Evolutionary conservation across 2,113 vertebrate genomes (phyloP).

Genomic region (Nibea coibor): DNA sequence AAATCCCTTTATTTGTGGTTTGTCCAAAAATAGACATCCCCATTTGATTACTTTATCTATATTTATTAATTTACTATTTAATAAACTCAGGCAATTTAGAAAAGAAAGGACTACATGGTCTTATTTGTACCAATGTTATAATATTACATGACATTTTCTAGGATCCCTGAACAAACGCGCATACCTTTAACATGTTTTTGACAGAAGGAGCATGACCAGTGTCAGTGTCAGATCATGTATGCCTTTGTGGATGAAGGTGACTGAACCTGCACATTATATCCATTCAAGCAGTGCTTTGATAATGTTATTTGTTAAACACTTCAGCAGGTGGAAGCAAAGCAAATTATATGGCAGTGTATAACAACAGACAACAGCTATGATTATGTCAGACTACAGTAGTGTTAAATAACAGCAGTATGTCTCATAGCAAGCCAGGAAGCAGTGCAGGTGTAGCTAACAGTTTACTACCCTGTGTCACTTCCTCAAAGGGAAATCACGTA

Average conservation of each 20-base stretch:
- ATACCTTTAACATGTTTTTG: neutral
- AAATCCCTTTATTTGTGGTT: neutral
- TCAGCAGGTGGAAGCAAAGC: neutral
- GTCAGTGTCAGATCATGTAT: too few species aligned
- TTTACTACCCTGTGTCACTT: conserved; percentile 49
- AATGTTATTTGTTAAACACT: conserved; percentile 3
- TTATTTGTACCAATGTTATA: neutral
- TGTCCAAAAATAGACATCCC: neutral
- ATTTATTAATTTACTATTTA: too few species aligned
- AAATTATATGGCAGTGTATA: conserved; percentile 2
- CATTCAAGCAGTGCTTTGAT: neutral
- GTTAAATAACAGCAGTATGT: conserved; percentile 14
- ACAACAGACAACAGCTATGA: neutral
- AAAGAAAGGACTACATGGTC: neutral
- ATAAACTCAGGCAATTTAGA: neutral
- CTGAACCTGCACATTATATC: neutral
- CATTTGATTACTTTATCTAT: neutral
- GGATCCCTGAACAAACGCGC: neutral
- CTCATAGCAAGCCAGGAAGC: conserved; percentile 45
- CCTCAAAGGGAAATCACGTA: conserved; percentile 56
- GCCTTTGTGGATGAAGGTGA: neutral
- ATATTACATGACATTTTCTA: neutral
- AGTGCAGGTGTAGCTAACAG: conserved; percentile 47
- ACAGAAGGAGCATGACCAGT: neutral
- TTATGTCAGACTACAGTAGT: conserved; percentile 17